Conservation (phyloP, 2,113 vertebrate species). For the Poeciliopsis prolifica region DNA sequence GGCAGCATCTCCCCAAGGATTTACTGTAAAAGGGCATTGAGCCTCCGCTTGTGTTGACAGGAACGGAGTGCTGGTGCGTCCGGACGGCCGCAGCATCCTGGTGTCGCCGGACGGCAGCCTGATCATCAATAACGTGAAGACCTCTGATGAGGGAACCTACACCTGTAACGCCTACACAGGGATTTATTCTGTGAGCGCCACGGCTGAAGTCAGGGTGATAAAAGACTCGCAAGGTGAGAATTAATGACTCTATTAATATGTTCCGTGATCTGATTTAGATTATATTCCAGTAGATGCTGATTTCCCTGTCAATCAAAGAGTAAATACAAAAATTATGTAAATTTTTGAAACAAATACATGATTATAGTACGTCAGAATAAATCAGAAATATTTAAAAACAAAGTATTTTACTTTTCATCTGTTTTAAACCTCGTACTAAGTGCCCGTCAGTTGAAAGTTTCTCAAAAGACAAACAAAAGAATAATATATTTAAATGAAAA, state of each 20-base stretch:
- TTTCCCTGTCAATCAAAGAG: neutral
- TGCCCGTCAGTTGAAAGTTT: rapidly evolving
- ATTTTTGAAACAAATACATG: no score
- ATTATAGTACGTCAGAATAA: no score
- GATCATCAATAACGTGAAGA: slow-evolving; percentile 81
- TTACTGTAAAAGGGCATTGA: no score
- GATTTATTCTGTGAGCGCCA: slow-evolving; percentile 89
- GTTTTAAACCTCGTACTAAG: neutral
- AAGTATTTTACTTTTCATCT: neutral
- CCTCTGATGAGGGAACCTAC: slow-evolving; percentile 89
- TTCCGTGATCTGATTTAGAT: neutral
- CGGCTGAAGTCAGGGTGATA: slow-evolving; percentile 86
- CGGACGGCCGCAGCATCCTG: slow-evolving; percentile 81
- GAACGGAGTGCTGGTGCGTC: slow-evolving; percentile 87
- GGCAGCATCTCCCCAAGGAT: no score
- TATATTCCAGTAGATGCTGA: neutral
- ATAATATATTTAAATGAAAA: neutral
- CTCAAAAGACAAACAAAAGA: neutral
- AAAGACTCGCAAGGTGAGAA: slow-evolving; percentile 72
- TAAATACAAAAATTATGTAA: neutral
- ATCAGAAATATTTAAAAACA: no score
- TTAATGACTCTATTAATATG: neutral
- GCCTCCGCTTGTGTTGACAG: slow-evolving; percentile 64
- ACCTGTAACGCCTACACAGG: slow-evolving; percentile 92
- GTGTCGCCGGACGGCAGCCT: slow-evolving; percentile 87